Percentiles rank a stretch among this genome's conserved stretches.
These are phyloP conservation scores for Catostomus latipinnis DNA, from an alignment of 2,797 vertebrate genomes.

Conservation along the genomic window DNA sequence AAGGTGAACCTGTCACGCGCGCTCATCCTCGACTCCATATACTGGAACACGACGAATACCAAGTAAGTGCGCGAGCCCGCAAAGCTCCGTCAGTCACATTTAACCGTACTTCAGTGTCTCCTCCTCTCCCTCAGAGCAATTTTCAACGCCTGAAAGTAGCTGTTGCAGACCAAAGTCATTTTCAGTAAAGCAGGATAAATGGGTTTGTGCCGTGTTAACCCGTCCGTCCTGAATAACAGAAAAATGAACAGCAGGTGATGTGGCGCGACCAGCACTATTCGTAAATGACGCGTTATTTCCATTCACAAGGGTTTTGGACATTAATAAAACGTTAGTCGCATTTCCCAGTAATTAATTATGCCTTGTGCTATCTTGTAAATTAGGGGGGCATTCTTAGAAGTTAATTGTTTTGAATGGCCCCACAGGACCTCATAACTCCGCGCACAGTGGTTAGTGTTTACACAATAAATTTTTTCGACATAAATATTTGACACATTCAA, in stretches of 20 bases:
- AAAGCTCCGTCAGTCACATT: neutral
- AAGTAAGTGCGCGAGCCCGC: constrained; percentile 83
- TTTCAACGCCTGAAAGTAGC: neutral
- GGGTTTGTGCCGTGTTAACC: neutral
- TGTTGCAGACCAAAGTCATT: neutral
- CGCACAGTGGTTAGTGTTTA: neutral
- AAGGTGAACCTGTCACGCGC: constrained; percentile 91
- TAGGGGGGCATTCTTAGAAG: neutral
- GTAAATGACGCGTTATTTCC: constrained; percentile 19
- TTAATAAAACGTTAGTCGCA: neutral
- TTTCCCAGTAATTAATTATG: neutral
- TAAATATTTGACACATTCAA: neutral
- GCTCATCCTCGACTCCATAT: constrained; percentile 95
- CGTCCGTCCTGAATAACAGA: neutral
- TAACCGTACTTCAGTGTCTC: neutral
- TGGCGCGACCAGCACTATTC: neutral
- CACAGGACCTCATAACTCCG: neutral
- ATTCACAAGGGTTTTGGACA: neutral
- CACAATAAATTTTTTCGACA: neutral
- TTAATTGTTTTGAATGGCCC: constrained; percentile 15
- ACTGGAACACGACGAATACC: constrained; percentile 99
- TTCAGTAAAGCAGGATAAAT: neutral
- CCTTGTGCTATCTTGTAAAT: neutral
- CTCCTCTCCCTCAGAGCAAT: neutral
- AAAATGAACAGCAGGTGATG: constrained; percentile 35